Evolutionary conservation across 2,113 vertebrate species (phyloP).

Genomic region (Ictalurus furcatus): DNA sequence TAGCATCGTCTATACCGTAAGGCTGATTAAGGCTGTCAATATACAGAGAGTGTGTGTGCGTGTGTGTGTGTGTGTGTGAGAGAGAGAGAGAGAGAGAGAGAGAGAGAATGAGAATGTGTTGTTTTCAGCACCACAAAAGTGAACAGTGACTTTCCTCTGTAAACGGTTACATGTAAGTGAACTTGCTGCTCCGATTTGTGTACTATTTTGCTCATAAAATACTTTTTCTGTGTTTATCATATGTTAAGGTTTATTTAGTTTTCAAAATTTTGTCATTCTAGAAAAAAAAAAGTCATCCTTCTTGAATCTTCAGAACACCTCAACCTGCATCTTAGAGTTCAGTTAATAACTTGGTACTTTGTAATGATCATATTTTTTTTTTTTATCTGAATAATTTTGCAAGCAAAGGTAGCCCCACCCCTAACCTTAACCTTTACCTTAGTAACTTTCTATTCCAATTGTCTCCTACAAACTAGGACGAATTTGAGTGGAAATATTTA

Average conservation of each 20-base stretch:
- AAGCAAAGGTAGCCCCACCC: neutral
- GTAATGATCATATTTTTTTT: neutral
- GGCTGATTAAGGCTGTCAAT: neutral
- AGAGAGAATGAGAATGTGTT: neutral
- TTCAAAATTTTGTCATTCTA: neutral
- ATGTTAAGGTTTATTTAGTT: neutral
- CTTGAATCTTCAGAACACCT: neutral
- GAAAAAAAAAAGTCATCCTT: neutral
- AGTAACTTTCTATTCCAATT: neutral
- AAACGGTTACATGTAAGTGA: no score
- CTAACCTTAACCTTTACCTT: neutral
- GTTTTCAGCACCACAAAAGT: slow-evolving; percentile 29
- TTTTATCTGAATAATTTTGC: neutral
- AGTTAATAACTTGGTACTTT: neutral
- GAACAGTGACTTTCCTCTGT: slow-evolving; percentile 11
- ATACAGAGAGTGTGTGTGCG: neutral
- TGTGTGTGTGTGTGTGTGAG: no score
- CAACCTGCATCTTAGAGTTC: neutral
- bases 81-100: neutral
- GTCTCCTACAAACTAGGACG: neutral
- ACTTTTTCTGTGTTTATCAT: neutral
- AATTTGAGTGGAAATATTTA: neutral
- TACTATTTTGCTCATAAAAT: neutral
- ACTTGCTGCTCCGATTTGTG: neutral
- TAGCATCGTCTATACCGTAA: neutral